These are phyloP conservation scores for Zygothrica quintamaculata DNA, from an alignment of 2,888 invertebrate genomes.

Conservation along the genomic window DNA sequence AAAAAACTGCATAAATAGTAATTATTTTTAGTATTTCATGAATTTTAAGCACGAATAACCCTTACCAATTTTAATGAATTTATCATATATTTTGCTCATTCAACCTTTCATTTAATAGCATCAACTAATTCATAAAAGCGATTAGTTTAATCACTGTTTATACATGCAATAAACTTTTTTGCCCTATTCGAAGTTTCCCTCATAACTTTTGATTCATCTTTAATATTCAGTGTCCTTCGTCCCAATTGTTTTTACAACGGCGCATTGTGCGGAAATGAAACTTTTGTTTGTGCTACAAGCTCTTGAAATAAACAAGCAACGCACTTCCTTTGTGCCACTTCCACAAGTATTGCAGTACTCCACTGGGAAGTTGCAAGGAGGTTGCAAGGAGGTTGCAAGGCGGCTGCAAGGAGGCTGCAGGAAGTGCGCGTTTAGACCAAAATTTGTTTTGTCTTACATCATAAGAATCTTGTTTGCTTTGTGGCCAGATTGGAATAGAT, in stretches of 20 bases:
- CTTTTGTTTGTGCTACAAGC: slow-evolving; percentile 29
- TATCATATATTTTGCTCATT: too few relatives aligned
- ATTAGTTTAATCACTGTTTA: too few relatives aligned
- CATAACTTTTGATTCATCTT: neutral
- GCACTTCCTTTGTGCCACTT: slow-evolving; percentile 27
- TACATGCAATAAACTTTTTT: too few relatives aligned
- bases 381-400: slow-evolving; percentile 4
- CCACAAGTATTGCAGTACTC: neutral
- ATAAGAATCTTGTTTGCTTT: slow-evolving; percentile 39
- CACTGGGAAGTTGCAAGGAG: neutral
- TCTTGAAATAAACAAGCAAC: slow-evolving; percentile 26
- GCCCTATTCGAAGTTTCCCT: too few relatives aligned
- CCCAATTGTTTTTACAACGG: slow-evolving; percentile 2
- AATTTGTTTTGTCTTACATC: slow-evolving; percentile 59
- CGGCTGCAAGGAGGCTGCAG: slow-evolving; percentile 22
- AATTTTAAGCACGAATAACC: too few relatives aligned
- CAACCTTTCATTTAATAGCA: too few relatives aligned
- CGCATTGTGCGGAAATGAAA: slow-evolving; percentile 11
- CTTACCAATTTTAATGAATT: too few relatives aligned
- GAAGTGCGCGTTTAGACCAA: slow-evolving; percentile 57
- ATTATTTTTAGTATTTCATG: neutral
- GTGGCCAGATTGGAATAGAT: slow-evolving; percentile 31
- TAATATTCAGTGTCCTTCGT: neutral
- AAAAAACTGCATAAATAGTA: slow-evolving; percentile 2
- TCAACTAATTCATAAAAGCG: too few relatives aligned